A percentile compares a stretch with the other conserved stretches of the same genome.
phyloP scores from a whole-genome alignment of 2,113 vertebrate genomes.

The Erythrocebus patas region DNA sequence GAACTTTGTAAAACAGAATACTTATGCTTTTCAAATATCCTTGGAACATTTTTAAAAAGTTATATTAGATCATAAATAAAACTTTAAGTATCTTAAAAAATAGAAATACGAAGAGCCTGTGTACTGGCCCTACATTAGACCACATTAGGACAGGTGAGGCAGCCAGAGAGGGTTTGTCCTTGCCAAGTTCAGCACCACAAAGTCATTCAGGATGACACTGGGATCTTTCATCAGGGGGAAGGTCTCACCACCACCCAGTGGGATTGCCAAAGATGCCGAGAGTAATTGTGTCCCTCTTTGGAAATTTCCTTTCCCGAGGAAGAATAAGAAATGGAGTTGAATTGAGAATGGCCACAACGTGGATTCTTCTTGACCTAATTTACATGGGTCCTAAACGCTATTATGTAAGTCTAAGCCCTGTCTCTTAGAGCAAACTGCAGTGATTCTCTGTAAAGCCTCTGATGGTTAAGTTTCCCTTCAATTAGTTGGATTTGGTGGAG shows the following conservation, averaged over 20 bases:
- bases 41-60: background rate
- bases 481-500: background rate
- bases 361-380: background rate
- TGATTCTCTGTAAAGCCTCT: constrained; percentile 62
- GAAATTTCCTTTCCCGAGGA: background rate
- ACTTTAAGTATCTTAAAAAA: background rate
- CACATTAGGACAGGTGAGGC: background rate
- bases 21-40: constrained; percentile 10
- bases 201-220: rapidly evolving
- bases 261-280: background rate
- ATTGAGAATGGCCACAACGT: background rate
- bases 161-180: background rate
- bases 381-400: background rate
- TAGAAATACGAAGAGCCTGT: background rate
- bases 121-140: too few species aligned
- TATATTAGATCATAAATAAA: background rate
- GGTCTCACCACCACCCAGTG: background rate
- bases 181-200: background rate
- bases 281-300: background rate
- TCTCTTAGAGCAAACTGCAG: background rate
- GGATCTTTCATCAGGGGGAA: background rate
- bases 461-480: constrained; percentile 66
- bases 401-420: background rate
- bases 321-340: background rate
- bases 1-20: constrained; percentile 3